Conservation (phyloP, 2,113 vertebrate species). For the Urocolius indicus region DNA sequence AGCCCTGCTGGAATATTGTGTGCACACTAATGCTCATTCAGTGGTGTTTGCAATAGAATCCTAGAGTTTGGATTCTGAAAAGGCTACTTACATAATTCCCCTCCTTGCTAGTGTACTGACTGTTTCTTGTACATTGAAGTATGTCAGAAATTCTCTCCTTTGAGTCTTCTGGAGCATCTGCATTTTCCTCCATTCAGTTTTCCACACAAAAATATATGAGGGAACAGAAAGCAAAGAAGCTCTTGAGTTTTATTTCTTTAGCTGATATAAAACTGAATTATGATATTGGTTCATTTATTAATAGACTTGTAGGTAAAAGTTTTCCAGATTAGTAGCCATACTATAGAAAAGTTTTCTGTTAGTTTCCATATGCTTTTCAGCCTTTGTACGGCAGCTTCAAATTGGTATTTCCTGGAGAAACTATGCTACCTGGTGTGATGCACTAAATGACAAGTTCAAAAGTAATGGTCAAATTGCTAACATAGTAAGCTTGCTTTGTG, state of each 20-base stretch:
- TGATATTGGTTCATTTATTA: neutral
- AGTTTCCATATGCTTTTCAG: neutral
- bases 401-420: neutral
- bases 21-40: neutral
- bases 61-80: conserved; percentile 25
- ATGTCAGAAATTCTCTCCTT: neutral
- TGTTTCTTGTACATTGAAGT: neutral
- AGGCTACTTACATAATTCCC: neutral
- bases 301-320: neutral
- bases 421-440: neutral
- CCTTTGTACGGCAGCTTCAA: neutral
- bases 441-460: neutral
- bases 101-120: neutral
- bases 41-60: conserved; percentile 9
- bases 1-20: conserved; percentile 33
- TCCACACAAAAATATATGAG: neutral
- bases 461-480: neutral
- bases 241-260: neutral
- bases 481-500: neutral
- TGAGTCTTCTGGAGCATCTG: neutral
- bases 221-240: neutral
- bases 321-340: neutral
- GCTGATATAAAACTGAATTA: neutral
- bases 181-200: neutral
- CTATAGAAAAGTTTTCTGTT: neutral